Evolutionary conservation across 2,797 vertebrate species (phyloP), one percentile per base, ranked within the genome.

Genomic region (Loris lydekkerianus): DNA sequence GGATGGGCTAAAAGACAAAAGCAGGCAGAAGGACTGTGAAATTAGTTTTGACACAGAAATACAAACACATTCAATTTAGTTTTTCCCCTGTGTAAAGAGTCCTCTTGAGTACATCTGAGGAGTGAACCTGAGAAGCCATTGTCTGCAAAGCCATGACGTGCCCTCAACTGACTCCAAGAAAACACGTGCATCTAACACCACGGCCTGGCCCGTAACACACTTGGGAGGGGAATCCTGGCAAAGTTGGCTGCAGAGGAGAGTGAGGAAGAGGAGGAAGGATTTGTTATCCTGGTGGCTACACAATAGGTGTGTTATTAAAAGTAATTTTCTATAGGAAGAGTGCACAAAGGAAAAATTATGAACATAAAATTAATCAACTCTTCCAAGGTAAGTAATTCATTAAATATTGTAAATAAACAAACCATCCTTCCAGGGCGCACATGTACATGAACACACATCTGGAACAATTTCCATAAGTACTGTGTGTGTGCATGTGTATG

Each of bases 181-280:
- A 25, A 17, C 11, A 14, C 4, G 17, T 15, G 29, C 9, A 31
- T 15, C 70, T 60, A 25, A 43, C n/a, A 76, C 11, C 1, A 65
- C 0, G 8, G 76, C 10, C 13, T 1, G 11, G 69, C 10, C 13
- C 7, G 14, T 10, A 31, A 2, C 5, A 29, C 20, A 13, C 23
- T 43, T 40, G 31, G 67, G 37, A 69, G 10, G 18, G 56, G 27
- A 43, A 31, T n/a, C 46, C 67, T 53, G n/a, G 56, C 13, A 34
- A 10, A 2, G 18, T 2, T 20, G 40, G 29, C 83, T 25, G 20
- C 23, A 25, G 60, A 3, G 61, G 20, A 13, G 61, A 2, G 61
- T 27, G 3, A 63, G 25, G 61, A 27, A 29, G 61, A 84, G 37
- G 20, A 78, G 27, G 3, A 31, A 40, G 17, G 43, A 20, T 21